These are phyloP conservation scores for Meleagris gallopavo DNA, from an alignment of 2,113 vertebrate species.

Conservation along the genomic window DNA sequence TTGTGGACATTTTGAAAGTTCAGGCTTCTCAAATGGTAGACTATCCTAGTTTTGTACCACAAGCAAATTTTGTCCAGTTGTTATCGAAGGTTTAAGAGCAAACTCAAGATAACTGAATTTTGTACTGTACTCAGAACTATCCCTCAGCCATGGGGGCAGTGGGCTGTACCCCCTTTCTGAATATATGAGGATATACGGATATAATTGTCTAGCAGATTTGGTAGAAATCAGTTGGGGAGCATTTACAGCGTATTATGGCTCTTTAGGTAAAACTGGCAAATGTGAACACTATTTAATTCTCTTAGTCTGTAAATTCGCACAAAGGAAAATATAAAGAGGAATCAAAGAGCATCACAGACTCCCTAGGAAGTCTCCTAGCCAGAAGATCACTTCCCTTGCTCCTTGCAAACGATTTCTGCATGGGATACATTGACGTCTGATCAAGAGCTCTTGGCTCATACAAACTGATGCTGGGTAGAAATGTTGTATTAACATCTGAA, in stretches of 20 bases:
- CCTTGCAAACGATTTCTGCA: constrained; percentile 36
- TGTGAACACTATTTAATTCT: constrained; percentile 23
- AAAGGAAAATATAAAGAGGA: constrained; percentile 28
- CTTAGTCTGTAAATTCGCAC: constrained; percentile 46
- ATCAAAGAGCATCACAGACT: constrained; percentile 60
- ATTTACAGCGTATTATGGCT: constrained; percentile 14
- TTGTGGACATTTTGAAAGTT: not conserved
- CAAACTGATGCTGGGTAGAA: constrained; percentile 48
- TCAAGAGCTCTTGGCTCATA: constrained; percentile 63
- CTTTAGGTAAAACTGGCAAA: constrained; percentile 42
- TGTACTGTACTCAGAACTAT: not conserved
- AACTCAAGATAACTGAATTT: not conserved
- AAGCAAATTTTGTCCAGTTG: not conserved
- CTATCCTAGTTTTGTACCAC: not conserved
- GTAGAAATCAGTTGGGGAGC: not conserved
- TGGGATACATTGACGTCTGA: constrained; percentile 64
- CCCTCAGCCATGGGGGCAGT: not conserved
- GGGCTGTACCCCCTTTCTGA: not conserved
- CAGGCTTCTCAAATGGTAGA: not conserved
- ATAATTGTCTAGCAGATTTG: not conserved
- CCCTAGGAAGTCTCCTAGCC: constrained; percentile 66
- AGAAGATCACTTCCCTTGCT: constrained; percentile 60
- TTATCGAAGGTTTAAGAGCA: not conserved
- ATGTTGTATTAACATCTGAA: constrained; percentile 37
- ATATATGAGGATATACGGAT: not conserved